Conservation (phyloP, 2,888 invertebrate genomes). For the Hyposoter didymator region DNA sequence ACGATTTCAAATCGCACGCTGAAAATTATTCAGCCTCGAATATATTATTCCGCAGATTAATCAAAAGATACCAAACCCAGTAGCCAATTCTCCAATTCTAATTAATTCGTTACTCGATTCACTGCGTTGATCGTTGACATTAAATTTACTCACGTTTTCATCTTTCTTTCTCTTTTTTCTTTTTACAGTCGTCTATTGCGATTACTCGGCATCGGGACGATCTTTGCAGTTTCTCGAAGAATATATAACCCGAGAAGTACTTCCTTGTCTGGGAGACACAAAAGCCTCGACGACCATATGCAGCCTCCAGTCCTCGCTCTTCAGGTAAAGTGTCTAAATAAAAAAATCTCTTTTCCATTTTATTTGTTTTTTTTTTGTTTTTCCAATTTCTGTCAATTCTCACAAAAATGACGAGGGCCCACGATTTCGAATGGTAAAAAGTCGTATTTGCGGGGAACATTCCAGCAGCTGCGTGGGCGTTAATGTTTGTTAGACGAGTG, state of each 20-base stretch:
- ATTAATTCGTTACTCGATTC: slow-evolving; percentile 28
- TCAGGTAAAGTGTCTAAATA: slow-evolving; percentile 87
- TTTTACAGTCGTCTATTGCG: slow-evolving; percentile 91
- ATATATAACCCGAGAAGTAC: slow-evolving; percentile 91
- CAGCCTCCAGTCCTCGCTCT: slow-evolving; percentile 94
- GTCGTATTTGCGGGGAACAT: background rate
- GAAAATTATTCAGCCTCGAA: slow-evolving; percentile 23
- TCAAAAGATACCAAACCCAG: slow-evolving; percentile 9
- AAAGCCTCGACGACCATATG: slow-evolving; percentile 93
- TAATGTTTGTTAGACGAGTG: slow-evolving; percentile 5
- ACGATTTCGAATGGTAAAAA: background rate
- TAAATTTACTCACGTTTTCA: background rate
- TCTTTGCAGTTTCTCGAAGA: slow-evolving; percentile 94
- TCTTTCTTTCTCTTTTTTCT: background rate
- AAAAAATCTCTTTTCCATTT: background rate
- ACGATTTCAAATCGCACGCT: slow-evolving; percentile 40
- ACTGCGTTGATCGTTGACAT: background rate
- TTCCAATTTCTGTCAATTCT: background rate
- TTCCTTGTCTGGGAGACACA: slow-evolving; percentile 94
- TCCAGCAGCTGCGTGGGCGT: slow-evolving; percentile 32
- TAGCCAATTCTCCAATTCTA: slow-evolving; percentile 21
- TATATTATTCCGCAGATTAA: slow-evolving; percentile 21
- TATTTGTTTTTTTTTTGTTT: background rate
- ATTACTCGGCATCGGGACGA: slow-evolving; percentile 94
- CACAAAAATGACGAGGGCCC: background rate